Evolutionary conservation across 2,113 vertebrate species (phyloP).

Genomic region (Gymnorhina tibicen): DNA sequence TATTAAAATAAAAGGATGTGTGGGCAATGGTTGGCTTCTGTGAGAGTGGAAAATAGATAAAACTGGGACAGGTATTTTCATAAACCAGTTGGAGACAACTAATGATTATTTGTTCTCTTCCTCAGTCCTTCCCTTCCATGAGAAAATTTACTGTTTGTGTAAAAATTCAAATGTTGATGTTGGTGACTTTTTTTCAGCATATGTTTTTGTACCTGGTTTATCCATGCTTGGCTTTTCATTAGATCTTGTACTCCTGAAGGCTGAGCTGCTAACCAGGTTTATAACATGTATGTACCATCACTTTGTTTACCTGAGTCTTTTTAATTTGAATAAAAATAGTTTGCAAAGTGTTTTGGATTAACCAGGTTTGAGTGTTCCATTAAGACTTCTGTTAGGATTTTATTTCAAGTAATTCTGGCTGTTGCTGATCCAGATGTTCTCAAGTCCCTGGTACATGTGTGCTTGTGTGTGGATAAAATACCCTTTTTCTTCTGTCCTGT

Average conservation of each 20-base stretch:
- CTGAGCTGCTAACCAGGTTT: conserved; percentile 73
- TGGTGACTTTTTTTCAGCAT: conserved; percentile 57
- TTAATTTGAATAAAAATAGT: conserved; percentile 84
- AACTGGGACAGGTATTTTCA: conserved; percentile 59
- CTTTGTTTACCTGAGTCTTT: conserved; percentile 79
- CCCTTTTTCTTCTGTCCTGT: background rate
- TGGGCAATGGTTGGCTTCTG: conserved; percentile 67
- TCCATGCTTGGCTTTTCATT: conserved; percentile 71
- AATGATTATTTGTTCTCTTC: conserved; percentile 57
- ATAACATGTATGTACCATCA: conserved; percentile 76
- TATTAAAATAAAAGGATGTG: conserved; percentile 61
- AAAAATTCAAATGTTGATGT: conserved; percentile 53
- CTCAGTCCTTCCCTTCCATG: conserved; percentile 56
- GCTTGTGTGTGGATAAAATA: background rate
- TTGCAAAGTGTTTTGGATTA: conserved; percentile 80
- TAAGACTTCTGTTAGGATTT: conserved; percentile 42
- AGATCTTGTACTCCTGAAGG: conserved; percentile 67
- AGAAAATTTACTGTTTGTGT: conserved; percentile 63
- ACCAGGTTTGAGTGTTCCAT: conserved; percentile 71
- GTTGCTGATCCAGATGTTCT: background rate
- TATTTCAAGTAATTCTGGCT: conserved; percentile 20
- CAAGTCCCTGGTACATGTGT: background rate
- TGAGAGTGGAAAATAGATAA: conserved; percentile 49
- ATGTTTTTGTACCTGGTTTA: conserved; percentile 74
- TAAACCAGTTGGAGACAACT: conserved; percentile 55